Conservation (phyloP, 2,113 vertebrate genomes). For the Gymnogyps californianus region DNA sequence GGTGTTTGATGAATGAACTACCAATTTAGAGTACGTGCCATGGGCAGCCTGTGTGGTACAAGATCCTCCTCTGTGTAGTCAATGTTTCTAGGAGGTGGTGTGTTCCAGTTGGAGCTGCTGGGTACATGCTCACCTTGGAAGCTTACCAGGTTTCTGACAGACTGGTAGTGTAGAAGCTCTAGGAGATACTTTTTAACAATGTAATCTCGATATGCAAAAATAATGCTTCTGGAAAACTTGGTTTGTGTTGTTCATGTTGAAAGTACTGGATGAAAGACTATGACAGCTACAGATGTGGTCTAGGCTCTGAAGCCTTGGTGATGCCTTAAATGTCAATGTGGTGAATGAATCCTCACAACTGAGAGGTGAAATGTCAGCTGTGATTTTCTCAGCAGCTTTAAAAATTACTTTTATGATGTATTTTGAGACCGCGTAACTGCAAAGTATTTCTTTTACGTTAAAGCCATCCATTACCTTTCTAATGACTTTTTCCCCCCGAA, state of each 20-base stretch:
- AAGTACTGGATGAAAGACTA: neutral
- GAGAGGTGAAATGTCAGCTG: neutral
- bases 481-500: conserved; percentile 12
- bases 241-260: neutral
- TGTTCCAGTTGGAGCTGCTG: neutral
- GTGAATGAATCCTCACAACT: neutral
- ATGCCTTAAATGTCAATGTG: neutral
- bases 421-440: neutral
- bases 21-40: neutral
- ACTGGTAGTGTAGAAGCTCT: neutral
- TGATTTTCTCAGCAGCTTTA: neutral
- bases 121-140: neutral
- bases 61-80: neutral
- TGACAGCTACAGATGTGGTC: neutral
- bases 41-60: neutral
- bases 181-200: neutral
- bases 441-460: neutral
- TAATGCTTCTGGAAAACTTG: neutral
- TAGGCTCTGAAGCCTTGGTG: neutral
- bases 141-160: neutral
- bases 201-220: neutral
- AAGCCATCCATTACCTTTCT: neutral
- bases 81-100: neutral
- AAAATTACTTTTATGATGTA: neutral
- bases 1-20: neutral